Evolutionary conservation across 2,113 vertebrate species (phyloP).

Genomic region (Paedocypris sp.): DNA sequence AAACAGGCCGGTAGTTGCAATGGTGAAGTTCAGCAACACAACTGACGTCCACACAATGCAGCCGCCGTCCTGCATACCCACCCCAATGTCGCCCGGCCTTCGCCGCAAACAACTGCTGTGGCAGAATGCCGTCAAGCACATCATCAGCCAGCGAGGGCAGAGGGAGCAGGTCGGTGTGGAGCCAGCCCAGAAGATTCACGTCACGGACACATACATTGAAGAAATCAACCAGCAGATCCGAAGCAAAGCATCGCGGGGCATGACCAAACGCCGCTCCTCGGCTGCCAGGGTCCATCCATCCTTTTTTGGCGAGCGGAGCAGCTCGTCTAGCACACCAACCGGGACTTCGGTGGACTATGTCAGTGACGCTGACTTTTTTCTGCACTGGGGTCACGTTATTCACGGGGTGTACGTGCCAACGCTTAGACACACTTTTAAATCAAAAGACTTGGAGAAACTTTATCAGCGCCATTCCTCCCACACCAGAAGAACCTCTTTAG

Average conservation of each 20-base stretch:
- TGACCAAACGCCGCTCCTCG: constrained; percentile 50
- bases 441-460: constrained; percentile 56
- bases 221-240: constrained; percentile 63
- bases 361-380: constrained; percentile 59
- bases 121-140: constrained; percentile 61
- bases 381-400: constrained; percentile 47
- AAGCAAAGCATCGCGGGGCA: constrained; percentile 47
- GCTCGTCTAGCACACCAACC: constrained; percentile 30
- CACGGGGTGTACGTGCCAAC: constrained; percentile 53
- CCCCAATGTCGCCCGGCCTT: constrained; percentile 46
- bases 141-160: constrained; percentile 53
- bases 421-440: constrained; percentile 61
- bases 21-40: constrained; percentile 52
- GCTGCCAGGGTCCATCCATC: constrained; percentile 42
- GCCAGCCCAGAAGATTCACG: constrained; percentile 52
- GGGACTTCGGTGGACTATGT: constrained; percentile 17
- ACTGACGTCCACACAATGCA: constrained; percentile 34
- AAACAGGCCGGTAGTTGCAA: constrained; percentile 25
- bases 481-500: constrained; percentile 56
- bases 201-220: constrained; percentile 58
- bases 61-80: constrained; percentile 32
- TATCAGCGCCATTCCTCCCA: constrained; percentile 63
- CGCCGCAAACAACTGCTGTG: constrained; percentile 56
- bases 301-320: constrained; percentile 6
- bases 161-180: constrained; percentile 51